Conservation (phyloP, 2,888 invertebrate genomes). For the Eupithecia subfuscata region DNA sequence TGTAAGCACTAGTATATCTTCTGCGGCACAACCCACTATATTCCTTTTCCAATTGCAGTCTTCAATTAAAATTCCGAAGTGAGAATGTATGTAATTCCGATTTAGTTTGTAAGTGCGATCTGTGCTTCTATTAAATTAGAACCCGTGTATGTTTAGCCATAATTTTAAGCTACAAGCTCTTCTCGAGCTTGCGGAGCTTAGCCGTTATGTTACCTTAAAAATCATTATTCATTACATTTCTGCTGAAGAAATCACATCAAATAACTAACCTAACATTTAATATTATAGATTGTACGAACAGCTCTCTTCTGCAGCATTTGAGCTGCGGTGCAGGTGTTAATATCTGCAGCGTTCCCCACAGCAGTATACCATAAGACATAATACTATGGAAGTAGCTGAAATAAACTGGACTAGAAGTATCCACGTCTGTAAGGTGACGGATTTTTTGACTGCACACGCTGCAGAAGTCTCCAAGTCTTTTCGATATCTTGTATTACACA, state of each 20-base stretch:
- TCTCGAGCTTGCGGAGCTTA: background rate
- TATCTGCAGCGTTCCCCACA: no score
- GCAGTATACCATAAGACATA: no score
- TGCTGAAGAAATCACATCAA: background rate
- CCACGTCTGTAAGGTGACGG: no score
- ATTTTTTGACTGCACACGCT: no score
- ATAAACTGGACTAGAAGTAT: no score
- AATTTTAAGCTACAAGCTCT: constrained; percentile 15
- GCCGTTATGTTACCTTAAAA: background rate
- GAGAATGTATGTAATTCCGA: constrained; percentile 30
- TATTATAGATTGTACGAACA: no score
- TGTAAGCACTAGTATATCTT: constrained; percentile 36
- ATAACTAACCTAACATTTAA: no score
- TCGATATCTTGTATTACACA: no score
- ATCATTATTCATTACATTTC: background rate
- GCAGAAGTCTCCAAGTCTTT: no score
- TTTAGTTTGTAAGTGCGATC: constrained; percentile 30
- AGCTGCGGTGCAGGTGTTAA: no score
- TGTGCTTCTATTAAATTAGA: constrained; percentile 28
- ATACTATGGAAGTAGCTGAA: no score
- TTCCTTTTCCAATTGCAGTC: constrained; percentile 48
- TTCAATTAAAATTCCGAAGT: constrained; percentile 44
- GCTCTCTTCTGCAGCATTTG: no score
- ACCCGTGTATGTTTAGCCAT: constrained; percentile 29
- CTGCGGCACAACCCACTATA: constrained; percentile 36